Evolutionary conservation across 1,140 invertebrate species (phyloP), one percentile per base, ranked within the genome.

Genomic region (Camponotus pennsylvanicus): DNA sequence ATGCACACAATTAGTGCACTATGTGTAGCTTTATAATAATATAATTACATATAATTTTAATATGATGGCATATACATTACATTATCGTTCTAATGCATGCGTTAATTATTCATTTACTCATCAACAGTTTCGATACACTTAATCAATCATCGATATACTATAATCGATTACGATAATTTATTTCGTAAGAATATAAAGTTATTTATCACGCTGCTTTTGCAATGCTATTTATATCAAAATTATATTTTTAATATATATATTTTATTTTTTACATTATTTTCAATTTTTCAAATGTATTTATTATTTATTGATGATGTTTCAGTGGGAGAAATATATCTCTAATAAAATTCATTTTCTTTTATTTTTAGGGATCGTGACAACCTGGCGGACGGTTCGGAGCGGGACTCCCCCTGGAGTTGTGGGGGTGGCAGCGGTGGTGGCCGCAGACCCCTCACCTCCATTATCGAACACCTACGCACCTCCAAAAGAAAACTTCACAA

Each of bases 341-440:
- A 71, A 77, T 57, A 57, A 45, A 32, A 18, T 70, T 27, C 6
- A 75, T 55, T 37, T 42, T 61, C 49, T 57, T 83, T 15, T 73
- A 13, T 32, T 59, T 89, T 89, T 8, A 70, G 92, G 92, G 88
- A 93, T 85, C 75, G 90, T 88, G 91, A 91, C 93, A 94, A 92
- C 92, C 93, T 94, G 93, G 93, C 93, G 93, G 87, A 94, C 92
- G 85, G 91, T 76, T 91, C 91, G 87, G 90, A 93, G 73, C 92
- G 91, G 69, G 90, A 93, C 89, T 91, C 89, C 88, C 89, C 90
- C 88, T 91, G 92, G 93, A 93, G 92, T 87, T 91, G 90, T 88
- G 92, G 91, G 90, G 91, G 92, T 90, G 88, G 88, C 66, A 88
- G 92, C 88, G 89, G 88, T 78, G 87, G 71, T 70, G 92, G 92